Evolutionary conservation across 2,888 invertebrate genomes (phyloP).

Genomic region (Anagyrus pseudococci): DNA sequence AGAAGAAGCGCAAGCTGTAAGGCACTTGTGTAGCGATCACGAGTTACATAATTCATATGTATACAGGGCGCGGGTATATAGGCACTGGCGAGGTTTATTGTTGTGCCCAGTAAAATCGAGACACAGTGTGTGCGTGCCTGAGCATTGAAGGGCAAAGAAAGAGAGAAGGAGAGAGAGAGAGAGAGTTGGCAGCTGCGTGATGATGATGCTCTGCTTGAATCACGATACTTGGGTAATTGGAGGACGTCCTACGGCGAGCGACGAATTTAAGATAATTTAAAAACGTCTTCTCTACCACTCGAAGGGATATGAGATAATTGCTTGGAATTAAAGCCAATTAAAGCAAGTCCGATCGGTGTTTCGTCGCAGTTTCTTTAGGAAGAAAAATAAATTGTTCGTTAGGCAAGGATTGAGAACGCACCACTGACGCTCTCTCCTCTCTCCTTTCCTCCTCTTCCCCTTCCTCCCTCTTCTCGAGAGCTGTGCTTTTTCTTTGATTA

Average conservation of each 20-base stretch:
- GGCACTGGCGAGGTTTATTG: not conserved
- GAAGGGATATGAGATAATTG: slow-evolving; percentile 37
- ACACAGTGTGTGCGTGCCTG: no score
- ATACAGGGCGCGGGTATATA: no score
- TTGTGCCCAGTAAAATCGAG: no score
- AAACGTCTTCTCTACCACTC: slow-evolving; percentile 30
- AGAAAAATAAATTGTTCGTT: slow-evolving; percentile 37
- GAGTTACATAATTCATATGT: slow-evolving; percentile 22
- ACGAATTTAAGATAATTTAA: slow-evolving; percentile 40
- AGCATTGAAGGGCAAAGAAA: not conserved
- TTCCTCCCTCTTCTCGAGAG: not conserved
- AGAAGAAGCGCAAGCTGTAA: no score
- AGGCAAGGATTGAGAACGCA: slow-evolving; percentile 38
- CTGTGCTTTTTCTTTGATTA: slow-evolving; percentile 1
- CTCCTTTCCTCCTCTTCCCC: no score
- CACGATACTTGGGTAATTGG: slow-evolving; percentile 37
- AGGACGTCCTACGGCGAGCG: slow-evolving; percentile 36
- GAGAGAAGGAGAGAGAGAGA: not conserved
- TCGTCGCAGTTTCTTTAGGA: slow-evolving; percentile 39
- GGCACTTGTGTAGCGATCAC: not conserved
- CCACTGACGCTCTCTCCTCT: no score
- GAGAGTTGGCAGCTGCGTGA: slow-evolving; percentile 17
- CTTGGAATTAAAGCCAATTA: slow-evolving; percentile 40
- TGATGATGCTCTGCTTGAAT: slow-evolving; percentile 26
- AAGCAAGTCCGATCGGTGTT: slow-evolving; percentile 37